phyloP scores from a whole-genome alignment of 2,888 invertebrate species.

The Macrosiphum euphorbiae region DNA sequence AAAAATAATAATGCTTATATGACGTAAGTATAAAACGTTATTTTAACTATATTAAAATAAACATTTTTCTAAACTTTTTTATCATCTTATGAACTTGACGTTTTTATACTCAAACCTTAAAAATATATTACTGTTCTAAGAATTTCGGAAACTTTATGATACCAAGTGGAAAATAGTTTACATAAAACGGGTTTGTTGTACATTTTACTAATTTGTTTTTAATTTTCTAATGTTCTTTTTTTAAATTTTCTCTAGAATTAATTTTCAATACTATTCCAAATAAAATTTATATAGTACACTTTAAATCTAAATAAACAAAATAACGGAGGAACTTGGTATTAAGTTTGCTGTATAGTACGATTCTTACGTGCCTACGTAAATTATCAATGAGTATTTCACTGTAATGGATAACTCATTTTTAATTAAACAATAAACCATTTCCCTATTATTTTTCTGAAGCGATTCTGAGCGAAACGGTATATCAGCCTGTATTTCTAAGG shows the following conservation, averaged over 20 bases:
- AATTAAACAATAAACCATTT: not conserved
- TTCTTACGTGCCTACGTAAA: not conserved
- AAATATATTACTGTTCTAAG: not conserved
- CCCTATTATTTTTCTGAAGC: not conserved
- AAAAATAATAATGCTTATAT: not conserved
- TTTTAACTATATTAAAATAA: not conserved
- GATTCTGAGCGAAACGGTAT: not conserved
- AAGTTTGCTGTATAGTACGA: not conserved
- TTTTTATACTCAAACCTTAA: not conserved
- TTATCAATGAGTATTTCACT: not conserved
- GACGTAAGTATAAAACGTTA: not conserved
- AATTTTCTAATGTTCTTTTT: not conserved
- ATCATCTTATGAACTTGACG: not conserved
- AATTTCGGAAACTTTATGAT: not conserved
- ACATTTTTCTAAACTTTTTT: conserved; percentile 6
- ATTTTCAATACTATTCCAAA: not conserved
- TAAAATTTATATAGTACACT: not conserved
- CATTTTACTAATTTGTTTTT: not conserved
- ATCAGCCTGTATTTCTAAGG: not conserved
- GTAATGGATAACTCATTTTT: not conserved
- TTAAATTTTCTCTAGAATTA: not conserved
- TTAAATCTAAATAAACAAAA: not conserved
- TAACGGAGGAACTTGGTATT: not conserved
- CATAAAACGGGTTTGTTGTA: not conserved
- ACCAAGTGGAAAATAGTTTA: not conserved